Base-by-base conservation (phyloP, 2,888 invertebrate species). In the Mythimna lalbum region DNA sequence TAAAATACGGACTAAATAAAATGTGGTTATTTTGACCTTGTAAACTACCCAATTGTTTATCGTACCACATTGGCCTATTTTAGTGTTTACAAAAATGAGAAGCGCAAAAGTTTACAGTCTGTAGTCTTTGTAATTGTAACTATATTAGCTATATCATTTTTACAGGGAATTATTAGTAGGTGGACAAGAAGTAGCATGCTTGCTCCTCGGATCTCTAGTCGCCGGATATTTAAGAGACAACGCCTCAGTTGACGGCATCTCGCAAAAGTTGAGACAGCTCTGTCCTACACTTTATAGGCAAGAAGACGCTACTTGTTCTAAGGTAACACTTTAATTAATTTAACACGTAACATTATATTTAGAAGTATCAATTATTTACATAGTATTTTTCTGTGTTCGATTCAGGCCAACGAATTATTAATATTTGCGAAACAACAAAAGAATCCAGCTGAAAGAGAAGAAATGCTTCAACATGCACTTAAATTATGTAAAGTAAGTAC, bases 231-330 rank as follows among this genome's bases (percentile, higher is more conserved):
- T 99, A 23, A 98, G 98, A 69, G 99, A 99, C 91, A 99, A 99
- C 90, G 99, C 99, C 0, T 98, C 98, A 1, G 98, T 99, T 2
- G 98, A 99, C 90, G 97, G 98, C 1, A 98, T 99, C 76, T 99
- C 99, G 74, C 96, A 97, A 33, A 98, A 98, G 89, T 94, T 99
- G 67, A 96, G 99, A 60, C 98, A 99, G 86, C 97, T 98, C 1
- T 99, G 99, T 89, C 99, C 99, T 0, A 98, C 98, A 84, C 96
- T 99, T 36, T 99, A 99, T 91, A 97, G 98, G 79, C 97, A 97
- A 86, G 99, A 99, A 95, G 99, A 99, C 93, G 99, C 99, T 5
- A 98, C 98, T 17, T 99, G 98, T 86, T 98, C 99, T 3, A 99
- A 99, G 96, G 99, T 98, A 92, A 61, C 4, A 33, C 10, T 31